A percentile compares a stretch with the other conserved stretches of the same genome.
Conservation (phyloP, 2,797 vertebrate genomes). For the Discoglossus pictus region DNA sequence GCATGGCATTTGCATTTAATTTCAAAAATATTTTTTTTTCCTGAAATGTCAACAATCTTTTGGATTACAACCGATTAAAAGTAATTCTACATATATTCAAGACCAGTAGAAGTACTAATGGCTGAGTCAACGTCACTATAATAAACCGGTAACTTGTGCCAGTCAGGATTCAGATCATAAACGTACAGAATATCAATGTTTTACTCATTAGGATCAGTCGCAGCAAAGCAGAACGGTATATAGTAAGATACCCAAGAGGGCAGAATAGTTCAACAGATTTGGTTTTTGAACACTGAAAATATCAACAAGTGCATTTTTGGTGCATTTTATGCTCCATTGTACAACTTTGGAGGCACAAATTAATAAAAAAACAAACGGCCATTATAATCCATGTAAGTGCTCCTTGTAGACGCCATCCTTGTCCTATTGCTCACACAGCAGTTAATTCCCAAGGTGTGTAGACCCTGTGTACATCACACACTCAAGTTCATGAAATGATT, state of each 20-base stretch:
- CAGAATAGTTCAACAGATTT: too few species aligned
- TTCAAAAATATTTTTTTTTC: too few species aligned
- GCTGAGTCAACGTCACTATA: too few species aligned
- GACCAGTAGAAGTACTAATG: too few species aligned
- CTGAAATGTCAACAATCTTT: neutral
- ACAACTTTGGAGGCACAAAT: neutral
- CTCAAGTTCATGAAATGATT: conserved; percentile 64
- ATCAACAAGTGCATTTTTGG: neutral
- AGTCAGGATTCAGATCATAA: too few species aligned
- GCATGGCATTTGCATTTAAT: too few species aligned
- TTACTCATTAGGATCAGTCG: too few species aligned
- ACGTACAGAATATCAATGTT: neutral
- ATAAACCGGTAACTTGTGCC: too few species aligned
- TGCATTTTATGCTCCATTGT: conserved; percentile 4
- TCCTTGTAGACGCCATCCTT: neutral
- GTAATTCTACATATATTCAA: neutral
- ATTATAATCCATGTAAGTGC: neutral
- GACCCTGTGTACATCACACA: too few species aligned
- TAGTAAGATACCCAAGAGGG: neutral
- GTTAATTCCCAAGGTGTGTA: neutral
- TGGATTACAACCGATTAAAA: neutral
- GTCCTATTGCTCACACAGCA: conserved; percentile 11
- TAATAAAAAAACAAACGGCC: neutral
- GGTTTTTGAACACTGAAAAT: too few species aligned
- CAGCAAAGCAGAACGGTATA: neutral